A percentile compares a stretch with the other conserved stretches of the same genome.
These are phyloP conservation scores for Ectobius pallidus DNA, from an alignment of 2,888 invertebrate species.

Conservation along the genomic window DNA sequence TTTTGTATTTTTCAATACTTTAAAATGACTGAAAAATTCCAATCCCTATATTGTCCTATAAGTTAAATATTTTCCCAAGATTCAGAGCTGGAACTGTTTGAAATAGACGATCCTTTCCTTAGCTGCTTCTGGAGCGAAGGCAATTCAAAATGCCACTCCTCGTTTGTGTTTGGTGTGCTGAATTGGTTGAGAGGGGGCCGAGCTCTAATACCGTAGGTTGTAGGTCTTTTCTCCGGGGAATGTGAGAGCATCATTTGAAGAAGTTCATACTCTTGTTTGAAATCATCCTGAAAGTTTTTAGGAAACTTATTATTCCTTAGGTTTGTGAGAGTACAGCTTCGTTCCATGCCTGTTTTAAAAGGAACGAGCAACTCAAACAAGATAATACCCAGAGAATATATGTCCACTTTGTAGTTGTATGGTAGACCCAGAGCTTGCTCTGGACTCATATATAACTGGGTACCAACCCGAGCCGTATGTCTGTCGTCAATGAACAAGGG, in stretches of 20 bases:
- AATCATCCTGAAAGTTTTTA: slow-evolving; percentile 64
- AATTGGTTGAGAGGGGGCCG: slow-evolving; percentile 64
- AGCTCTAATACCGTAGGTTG: slow-evolving; percentile 72
- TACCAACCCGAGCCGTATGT: slow-evolving; percentile 75
- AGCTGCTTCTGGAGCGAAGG: slow-evolving; percentile 49
- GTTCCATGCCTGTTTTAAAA: slow-evolving; percentile 90
- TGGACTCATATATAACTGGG: slow-evolving; percentile 97
- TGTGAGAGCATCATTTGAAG: slow-evolving; percentile 78
- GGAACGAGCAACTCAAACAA: slow-evolving; percentile 91
- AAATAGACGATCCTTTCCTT: slow-evolving; percentile 21
- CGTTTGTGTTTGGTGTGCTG: slow-evolving; percentile 50
- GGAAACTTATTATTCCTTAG: slow-evolving; percentile 75
- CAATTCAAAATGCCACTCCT: slow-evolving; percentile 61
- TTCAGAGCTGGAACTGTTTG: slow-evolving; percentile 8
- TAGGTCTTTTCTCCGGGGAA: slow-evolving; percentile 74
- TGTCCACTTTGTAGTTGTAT: slow-evolving; percentile 92
- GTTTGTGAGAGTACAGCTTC: slow-evolving; percentile 69
- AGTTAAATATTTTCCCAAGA: too few species aligned
- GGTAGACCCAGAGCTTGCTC: slow-evolving; percentile 80
- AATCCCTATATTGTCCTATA: too few species aligned
- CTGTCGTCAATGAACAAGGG: slow-evolving; percentile 53
- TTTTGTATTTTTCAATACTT: too few species aligned
- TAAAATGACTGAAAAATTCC: too few species aligned
- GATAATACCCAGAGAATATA: slow-evolving; percentile 92
- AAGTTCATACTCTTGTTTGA: slow-evolving; percentile 75